Conservation (phyloP, 2,888 invertebrate species). For the Cheilosia grossa region DNA sequence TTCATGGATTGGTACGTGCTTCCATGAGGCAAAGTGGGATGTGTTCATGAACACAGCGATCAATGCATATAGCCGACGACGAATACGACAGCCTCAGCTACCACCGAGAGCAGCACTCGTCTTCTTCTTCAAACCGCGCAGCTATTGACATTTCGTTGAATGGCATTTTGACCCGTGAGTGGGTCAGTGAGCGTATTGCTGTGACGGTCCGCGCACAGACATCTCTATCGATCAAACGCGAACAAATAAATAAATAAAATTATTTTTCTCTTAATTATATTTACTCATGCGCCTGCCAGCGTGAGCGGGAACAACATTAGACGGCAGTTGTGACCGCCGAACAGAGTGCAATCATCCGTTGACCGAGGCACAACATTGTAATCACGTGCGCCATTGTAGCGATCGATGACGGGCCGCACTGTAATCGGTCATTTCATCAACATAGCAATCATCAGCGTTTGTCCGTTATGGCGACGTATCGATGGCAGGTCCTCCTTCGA, state of each 20-base stretch:
- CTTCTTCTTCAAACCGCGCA: slow-evolving; percentile 16
- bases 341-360: slow-evolving; percentile 58
- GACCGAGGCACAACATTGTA: slow-evolving; percentile 42
- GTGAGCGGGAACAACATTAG: not conserved
- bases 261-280: slow-evolving; percentile 62
- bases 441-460: slow-evolving; percentile 39
- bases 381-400: slow-evolving; percentile 59
- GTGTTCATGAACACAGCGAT: slow-evolving; percentile 39
- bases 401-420: slow-evolving; percentile 17
- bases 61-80: slow-evolving; percentile 12
- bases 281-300: slow-evolving; percentile 23
- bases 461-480: slow-evolving; percentile 38
- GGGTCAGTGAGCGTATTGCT: slow-evolving; percentile 62
- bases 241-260: slow-evolving; percentile 59
- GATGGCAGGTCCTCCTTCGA: slow-evolving; percentile 12
- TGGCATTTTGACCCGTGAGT: slow-evolving; percentile 62
- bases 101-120: slow-evolving; percentile 14
- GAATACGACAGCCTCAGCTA: slow-evolving; percentile 2
- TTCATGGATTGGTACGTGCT: slow-evolving; percentile 66
- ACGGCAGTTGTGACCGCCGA: slow-evolving; percentile 20
- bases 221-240: slow-evolving; percentile 34
- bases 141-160: slow-evolving; percentile 68
- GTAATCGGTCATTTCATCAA: slow-evolving; percentile 64
- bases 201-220: slow-evolving; percentile 32
- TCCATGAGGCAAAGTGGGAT: slow-evolving; percentile 50